These are phyloP conservation scores for Megaleporinus macrocephalus DNA, from an alignment of 2,113 vertebrate species.

Conservation along the genomic window DNA sequence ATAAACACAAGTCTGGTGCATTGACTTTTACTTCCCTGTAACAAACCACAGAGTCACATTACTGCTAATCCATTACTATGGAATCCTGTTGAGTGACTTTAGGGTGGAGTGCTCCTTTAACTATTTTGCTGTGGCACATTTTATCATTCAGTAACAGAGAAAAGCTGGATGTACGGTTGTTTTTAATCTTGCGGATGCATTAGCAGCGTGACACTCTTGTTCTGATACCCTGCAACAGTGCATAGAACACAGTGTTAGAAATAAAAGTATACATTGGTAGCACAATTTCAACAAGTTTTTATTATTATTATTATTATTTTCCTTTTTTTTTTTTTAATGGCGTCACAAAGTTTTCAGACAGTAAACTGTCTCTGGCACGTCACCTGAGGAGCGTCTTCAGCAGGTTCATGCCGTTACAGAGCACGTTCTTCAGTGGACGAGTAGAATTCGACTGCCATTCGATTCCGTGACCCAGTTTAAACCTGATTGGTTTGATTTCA, in stretches of 20 bases:
- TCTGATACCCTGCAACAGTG: background rate
- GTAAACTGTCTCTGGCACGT: background rate
- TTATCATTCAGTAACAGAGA: background rate
- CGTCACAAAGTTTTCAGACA: background rate
- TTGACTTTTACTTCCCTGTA: slow-evolving; percentile 11
- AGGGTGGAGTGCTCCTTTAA: background rate
- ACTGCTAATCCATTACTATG: background rate
- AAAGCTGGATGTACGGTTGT: background rate
- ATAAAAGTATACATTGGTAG: background rate
- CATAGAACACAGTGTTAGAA: too few species aligned
- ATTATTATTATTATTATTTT: too few species aligned
- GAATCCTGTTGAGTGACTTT: background rate
- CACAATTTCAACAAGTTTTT: background rate
- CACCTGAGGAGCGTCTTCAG: background rate
- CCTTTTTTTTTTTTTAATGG: background rate
- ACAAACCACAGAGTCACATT: background rate
- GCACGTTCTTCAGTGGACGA: background rate
- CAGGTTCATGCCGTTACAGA: background rate
- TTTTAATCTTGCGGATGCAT: background rate
- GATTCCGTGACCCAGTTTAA: background rate
- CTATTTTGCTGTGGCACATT: background rate
- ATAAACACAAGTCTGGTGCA: background rate
- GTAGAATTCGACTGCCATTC: background rate
- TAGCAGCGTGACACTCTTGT: background rate
- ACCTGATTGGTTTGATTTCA: background rate